These are phyloP conservation scores for Uloborus diversus DNA, from an alignment of 1,140 invertebrate genomes.

Conservation along the genomic window DNA sequence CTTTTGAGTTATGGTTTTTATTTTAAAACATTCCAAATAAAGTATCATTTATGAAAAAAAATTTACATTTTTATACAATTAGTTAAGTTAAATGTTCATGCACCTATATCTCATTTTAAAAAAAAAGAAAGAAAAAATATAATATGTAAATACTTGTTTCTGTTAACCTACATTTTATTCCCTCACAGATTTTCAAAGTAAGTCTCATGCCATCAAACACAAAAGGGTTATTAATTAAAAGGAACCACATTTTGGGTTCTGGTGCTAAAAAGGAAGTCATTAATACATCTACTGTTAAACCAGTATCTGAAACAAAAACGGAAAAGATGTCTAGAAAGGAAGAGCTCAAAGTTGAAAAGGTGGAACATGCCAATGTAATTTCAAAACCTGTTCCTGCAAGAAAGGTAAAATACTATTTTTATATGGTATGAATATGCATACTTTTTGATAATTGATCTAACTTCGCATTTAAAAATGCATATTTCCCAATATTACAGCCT, in stretches of 20 bases:
- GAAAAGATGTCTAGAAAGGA: neutral
- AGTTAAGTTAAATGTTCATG: too few species aligned
- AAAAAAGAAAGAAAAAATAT: too few species aligned
- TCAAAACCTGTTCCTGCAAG: conserved; percentile 16
- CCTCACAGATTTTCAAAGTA: conserved; percentile 69
- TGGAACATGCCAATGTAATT: neutral
- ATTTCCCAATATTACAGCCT: conserved; percentile 8
- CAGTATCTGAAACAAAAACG: neutral
- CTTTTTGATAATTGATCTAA: too few species aligned
- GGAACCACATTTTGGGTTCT: conserved; percentile 35
- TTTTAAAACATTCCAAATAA: too few species aligned
- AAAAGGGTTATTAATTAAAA: conserved; percentile 31
- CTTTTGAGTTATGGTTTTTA: too few species aligned
- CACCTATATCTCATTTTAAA: too few species aligned
- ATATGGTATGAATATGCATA: too few species aligned
- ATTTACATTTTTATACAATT: too few species aligned
- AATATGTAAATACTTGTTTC: too few species aligned
- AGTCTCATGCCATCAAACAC: conserved; percentile 77
- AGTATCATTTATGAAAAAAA: too few species aligned
- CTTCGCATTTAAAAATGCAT: too few species aligned
- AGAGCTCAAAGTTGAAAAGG: conserved; percentile 13
- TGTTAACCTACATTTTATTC: too few species aligned
- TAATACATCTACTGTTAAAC: neutral
- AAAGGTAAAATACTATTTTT: conserved; percentile 21
- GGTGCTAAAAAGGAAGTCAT: conserved; percentile 21